Evolutionary conservation across 2,113 vertebrate species (phyloP), one percentile per base, ranked within the genome.

Genomic region (Tachysurus vachellii): DNA sequence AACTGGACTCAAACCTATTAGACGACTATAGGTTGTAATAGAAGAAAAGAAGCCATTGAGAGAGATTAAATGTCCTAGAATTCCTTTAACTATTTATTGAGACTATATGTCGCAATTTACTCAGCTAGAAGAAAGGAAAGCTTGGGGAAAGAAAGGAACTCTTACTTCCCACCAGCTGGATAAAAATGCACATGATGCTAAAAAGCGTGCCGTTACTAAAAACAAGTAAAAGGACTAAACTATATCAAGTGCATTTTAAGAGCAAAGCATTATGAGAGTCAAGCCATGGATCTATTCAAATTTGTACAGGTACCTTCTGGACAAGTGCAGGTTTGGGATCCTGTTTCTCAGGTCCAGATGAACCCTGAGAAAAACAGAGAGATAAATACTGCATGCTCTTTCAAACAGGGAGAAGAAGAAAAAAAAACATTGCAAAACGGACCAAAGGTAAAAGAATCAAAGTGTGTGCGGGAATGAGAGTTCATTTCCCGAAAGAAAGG

Each of bases 271-370:
- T 14, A 31, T 31, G n/a, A 19, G 9, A 21, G 31, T 42, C 68
- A 42, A 42, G 17, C 5, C 0, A 71, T 44, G 8, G 70, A 44
- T 12, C 23, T 44, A 44, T 73, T 79, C 36, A 11, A 57, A 56
- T 23, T 13, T 80, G 28, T 26, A 59, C 53, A 23, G 54, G 9
- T 59, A 80, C 56, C 79, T 80, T 80, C 54, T 80, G 79, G 31
- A 80, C 56, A 80, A 13, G 28, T 59, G 31, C 79, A 59, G 79
- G 79, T 42, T 80, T 80, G 59, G 56, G 23, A 23, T 80, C 79
- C 54, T 80, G 76, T 57, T 80, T 80, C 59, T 80, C 79, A 59
- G 59, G 54, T 59, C 16, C 79, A 80, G 79, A 59, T 80, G 79
- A 1, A 80, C 79, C 56, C 79, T 80, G 28, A 80, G 11, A 31